These are phyloP conservation scores for Thamnophis elegans DNA, from an alignment of 2,797 vertebrate genomes.

Conservation along the genomic window DNA sequence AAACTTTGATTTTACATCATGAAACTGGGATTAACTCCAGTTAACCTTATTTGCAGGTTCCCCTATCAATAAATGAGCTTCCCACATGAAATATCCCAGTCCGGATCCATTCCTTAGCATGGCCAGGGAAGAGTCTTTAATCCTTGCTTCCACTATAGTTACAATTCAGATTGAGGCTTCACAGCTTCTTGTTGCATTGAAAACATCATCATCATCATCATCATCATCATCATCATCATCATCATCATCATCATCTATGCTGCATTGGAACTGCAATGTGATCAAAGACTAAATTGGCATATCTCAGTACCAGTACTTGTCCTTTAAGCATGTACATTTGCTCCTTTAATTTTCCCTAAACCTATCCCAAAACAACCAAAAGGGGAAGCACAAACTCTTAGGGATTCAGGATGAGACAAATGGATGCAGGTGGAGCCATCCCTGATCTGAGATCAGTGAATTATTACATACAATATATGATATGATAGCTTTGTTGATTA, in stretches of 20 bases:
- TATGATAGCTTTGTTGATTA: too few relatives aligned
- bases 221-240: too few relatives aligned
- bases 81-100: not conserved
- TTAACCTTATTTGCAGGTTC: not conserved
- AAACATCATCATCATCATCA: too few relatives aligned
- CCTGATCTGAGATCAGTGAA: not conserved
- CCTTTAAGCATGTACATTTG: not conserved
- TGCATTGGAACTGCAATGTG: not conserved
- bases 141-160: not conserved
- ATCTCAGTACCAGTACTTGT: not conserved
- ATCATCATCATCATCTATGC: not conserved
- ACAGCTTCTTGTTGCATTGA: not conserved
- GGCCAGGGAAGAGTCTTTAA: not conserved
- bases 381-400: not conserved
- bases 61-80: not conserved
- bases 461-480: not conserved
- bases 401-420: not conserved
- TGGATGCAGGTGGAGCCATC: not conserved
- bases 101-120: not conserved
- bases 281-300: not conserved
- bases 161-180: not conserved
- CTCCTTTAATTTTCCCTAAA: not conserved
- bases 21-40: not conserved
- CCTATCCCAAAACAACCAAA: not conserved
- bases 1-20: not conserved